Percentiles rank a stretch among this genome's conserved stretches.
Conservation (phyloP, 2,888 invertebrate species). For the Ormyrus rosae region DNA sequence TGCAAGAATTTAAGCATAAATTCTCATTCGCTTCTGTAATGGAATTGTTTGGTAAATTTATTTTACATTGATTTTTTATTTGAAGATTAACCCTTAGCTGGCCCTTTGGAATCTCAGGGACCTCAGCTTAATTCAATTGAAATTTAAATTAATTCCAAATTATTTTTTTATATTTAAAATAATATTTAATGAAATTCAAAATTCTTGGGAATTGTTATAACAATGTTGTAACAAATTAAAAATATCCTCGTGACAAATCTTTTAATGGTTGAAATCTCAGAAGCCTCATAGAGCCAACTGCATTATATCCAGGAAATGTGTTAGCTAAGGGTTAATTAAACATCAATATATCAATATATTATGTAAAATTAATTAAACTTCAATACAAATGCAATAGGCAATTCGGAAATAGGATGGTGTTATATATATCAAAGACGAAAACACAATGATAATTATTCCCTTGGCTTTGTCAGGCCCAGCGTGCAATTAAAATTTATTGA, state of each 20-base stretch:
- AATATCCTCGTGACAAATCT: no score
- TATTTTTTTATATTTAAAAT: background rate
- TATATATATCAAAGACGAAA: constrained; percentile 48
- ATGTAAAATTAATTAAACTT: background rate
- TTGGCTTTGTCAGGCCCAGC: constrained; percentile 60
- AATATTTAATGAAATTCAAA: no score
- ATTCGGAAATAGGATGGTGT: constrained; percentile 64
- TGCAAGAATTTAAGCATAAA: constrained; percentile 37
- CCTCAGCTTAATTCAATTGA: no score
- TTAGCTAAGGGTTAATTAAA: no score
- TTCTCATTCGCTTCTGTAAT: constrained; percentile 36
- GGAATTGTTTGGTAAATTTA: constrained; percentile 62
- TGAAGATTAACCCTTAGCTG: no score
- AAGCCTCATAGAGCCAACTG: no score
- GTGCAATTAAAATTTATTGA: constrained; percentile 64
- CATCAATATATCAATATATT: background rate
- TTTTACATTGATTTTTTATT: background rate
- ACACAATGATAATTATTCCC: constrained; percentile 60
- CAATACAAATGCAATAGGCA: constrained; percentile 58
- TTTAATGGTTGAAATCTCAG: no score
- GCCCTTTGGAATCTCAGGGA: no score
- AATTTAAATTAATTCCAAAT: background rate
- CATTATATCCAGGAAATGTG: no score
- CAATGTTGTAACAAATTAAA: no score
- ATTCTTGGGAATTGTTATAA: no score